These are phyloP conservation scores for Blastobasis adustella DNA, from an alignment of 2,888 invertebrate species.

Conservation along the genomic window DNA sequence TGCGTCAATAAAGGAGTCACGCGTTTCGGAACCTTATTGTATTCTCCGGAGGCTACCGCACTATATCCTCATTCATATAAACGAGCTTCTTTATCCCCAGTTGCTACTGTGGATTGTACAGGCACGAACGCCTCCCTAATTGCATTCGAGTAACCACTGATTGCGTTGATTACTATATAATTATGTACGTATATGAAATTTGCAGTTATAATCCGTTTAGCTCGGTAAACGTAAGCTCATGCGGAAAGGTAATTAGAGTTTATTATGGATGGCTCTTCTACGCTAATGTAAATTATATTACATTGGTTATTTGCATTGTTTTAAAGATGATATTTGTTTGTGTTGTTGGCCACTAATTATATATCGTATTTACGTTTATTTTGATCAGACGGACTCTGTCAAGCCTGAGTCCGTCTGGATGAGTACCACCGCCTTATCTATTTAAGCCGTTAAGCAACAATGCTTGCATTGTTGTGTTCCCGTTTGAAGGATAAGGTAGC, in stretches of 20 bases:
- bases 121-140: conserved; percentile 23
- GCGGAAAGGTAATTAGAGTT: conserved; percentile 12
- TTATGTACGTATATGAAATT: conserved; percentile 21
- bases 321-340: too few relatives aligned
- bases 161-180: conserved; percentile 28
- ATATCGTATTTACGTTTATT: too few relatives aligned
- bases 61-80: conserved; percentile 13
- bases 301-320: too few relatives aligned
- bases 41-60: conserved; percentile 17
- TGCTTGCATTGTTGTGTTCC: too few relatives aligned
- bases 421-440: too few relatives aligned
- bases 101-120: conserved; percentile 9
- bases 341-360: too few relatives aligned
- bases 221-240: conserved; percentile 5
- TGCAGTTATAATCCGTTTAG: conserved; percentile 24
- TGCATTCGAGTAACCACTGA: conserved; percentile 26
- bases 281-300: too few relatives aligned
- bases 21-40: conserved; percentile 22
- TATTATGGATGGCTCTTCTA: conserved; percentile 9
- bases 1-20: conserved; percentile 29
- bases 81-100: conserved; percentile 2
- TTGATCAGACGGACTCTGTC: too few relatives aligned
- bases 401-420: too few relatives aligned
- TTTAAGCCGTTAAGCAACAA: too few relatives aligned
- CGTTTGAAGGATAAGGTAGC: too few relatives aligned